Evolutionary conservation across 2,113 vertebrate genomes (phyloP).

Genomic region (Myotis yumanensis): DNA sequence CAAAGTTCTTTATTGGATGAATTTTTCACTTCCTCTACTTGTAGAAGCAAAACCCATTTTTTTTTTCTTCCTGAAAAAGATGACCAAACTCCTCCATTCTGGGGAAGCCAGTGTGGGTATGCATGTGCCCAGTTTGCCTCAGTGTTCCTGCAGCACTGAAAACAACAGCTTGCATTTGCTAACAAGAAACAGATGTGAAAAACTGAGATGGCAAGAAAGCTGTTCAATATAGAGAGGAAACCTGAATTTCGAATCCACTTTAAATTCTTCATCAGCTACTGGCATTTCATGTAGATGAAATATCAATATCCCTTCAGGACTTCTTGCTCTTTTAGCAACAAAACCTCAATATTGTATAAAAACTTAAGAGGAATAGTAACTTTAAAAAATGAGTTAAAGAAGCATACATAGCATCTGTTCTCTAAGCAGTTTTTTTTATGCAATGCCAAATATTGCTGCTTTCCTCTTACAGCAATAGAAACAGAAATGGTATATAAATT

Average conservation of each 20-base stretch:
- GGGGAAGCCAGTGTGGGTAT: not conserved
- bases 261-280: slow-evolving; percentile 55
- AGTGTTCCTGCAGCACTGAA: slow-evolving; percentile 49
- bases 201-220: slow-evolving; percentile 65
- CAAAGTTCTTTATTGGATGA: not conserved
- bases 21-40: not conserved
- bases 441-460: not conserved
- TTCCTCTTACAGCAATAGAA: slow-evolving; percentile 52
- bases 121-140: slow-evolving; percentile 23
- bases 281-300: slow-evolving; percentile 55
- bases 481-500: slow-evolving; percentile 31
- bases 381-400: slow-evolving; percentile 58
- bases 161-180: slow-evolving; percentile 67
- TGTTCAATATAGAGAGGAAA: slow-evolving; percentile 40
- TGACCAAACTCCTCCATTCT: slow-evolving; percentile 7
- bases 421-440: not conserved
- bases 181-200: slow-evolving; percentile 68
- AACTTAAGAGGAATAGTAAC: slow-evolving; percentile 57
- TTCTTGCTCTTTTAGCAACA: slow-evolving; percentile 50
- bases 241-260: slow-evolving; percentile 55
- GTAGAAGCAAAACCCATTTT: not conserved
- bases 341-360: slow-evolving; percentile 47
- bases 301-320: slow-evolving; percentile 48
- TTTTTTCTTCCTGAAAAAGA: slow-evolving; percentile 18
- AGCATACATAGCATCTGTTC: slow-evolving; percentile 29